A percentile compares a stretch with the other conserved stretches of the same genome.
These are phyloP conservation scores for Equus przewalskii DNA, from an alignment of 2,113 vertebrate genomes.

Conservation along the genomic window DNA sequence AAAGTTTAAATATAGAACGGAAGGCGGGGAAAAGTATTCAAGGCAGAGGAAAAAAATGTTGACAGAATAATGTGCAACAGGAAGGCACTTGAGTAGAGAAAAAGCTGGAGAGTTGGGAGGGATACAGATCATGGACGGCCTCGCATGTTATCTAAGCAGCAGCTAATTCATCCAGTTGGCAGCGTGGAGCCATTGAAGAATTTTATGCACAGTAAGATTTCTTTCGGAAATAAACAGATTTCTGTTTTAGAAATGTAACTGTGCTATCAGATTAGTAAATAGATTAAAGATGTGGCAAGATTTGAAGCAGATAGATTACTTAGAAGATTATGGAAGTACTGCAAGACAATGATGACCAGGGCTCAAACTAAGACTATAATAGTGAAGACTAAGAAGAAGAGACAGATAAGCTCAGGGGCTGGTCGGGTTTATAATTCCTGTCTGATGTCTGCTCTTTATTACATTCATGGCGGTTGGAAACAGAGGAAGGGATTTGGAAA, in stretches of 20 bases:
- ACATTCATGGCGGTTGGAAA: background rate
- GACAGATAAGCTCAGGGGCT: background rate
- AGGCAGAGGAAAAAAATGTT: background rate
- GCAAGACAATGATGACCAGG: background rate
- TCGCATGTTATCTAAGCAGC: background rate
- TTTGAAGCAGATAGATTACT: background rate
- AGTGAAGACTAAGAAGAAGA: background rate
- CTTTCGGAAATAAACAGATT: slow-evolving; percentile 5
- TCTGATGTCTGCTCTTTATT: background rate
- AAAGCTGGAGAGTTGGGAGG: background rate
- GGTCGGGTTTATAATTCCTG: background rate
- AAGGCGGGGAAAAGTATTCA: background rate
- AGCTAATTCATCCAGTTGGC: background rate
- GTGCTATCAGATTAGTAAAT: background rate
- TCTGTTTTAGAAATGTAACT: background rate
- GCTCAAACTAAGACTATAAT: background rate
- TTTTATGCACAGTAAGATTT: background rate
- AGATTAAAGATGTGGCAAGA: background rate
- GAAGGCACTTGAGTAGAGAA: background rate
- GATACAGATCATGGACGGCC: background rate
- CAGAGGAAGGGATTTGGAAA: background rate
- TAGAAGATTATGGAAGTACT: background rate
- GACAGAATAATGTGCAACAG: background rate
- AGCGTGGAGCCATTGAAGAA: background rate
- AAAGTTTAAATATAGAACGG: background rate